Conservation (phyloP, 2,797 vertebrate genomes). For the Lindbergichthys nudifrons region DNA sequence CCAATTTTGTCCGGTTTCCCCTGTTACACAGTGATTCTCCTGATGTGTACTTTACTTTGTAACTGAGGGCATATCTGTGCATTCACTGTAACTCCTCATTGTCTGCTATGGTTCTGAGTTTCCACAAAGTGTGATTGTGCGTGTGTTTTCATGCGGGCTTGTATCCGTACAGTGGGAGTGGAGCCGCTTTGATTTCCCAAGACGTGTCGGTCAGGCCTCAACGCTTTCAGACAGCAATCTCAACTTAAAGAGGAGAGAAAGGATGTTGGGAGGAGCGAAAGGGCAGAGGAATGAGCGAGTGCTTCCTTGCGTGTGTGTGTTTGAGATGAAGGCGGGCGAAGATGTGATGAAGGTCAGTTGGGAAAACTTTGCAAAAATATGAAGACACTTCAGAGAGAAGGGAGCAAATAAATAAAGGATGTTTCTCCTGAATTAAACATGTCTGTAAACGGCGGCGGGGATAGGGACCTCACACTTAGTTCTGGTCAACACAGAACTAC, state of each 20-base stretch:
- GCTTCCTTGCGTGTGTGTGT: constrained; percentile 17
- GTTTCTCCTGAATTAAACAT: constrained; percentile 83
- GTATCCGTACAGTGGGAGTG: constrained; percentile 48
- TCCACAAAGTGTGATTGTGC: constrained; percentile 28
- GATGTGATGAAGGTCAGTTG: constrained; percentile 48
- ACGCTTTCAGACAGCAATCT: constrained; percentile 71
- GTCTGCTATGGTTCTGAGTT: constrained; percentile 43
- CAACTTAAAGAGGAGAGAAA: constrained; percentile 58
- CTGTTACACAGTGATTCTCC: constrained; percentile 39
- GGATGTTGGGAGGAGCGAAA: constrained; percentile 38
- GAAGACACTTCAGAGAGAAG: constrained; percentile 59
- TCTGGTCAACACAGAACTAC: constrained; percentile 47
- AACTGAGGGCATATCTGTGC: constrained; percentile 38
- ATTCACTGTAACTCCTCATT: constrained; percentile 49
- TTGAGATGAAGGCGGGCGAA: background rate
- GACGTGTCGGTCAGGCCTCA: constrained; percentile 75
- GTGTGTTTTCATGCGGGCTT: constrained; percentile 44
- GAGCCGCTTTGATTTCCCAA: constrained; percentile 79
- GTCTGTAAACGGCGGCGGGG: constrained; percentile 73
- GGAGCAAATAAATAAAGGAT: constrained; percentile 74
- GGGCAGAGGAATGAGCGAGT: constrained; percentile 32
- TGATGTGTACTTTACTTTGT: constrained; percentile 31
- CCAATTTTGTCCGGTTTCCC: constrained; percentile 7
- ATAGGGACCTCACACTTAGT: constrained; percentile 58
- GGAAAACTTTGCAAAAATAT: constrained; percentile 60